Evolutionary conservation across 2,113 vertebrate genomes (phyloP).

Genomic region (Cyprinodon tularosa): DNA sequence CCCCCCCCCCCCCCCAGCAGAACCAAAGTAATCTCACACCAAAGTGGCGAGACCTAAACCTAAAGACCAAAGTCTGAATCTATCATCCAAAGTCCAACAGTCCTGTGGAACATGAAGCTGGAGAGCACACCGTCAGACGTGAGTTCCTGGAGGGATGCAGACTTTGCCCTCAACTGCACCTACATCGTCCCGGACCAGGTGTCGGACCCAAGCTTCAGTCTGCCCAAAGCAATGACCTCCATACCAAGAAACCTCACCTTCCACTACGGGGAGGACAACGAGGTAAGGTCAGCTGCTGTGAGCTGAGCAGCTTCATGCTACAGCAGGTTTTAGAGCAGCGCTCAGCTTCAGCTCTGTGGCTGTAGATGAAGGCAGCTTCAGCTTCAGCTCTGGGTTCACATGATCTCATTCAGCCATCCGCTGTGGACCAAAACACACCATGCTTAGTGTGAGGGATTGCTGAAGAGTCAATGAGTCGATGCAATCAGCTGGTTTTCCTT

Average conservation of each 20-base stretch:
- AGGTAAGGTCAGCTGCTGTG: conserved; percentile 60
- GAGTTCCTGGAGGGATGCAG: conserved; percentile 74
- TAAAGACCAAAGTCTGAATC: conserved; percentile 14
- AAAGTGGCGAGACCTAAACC: conserved; percentile 60
- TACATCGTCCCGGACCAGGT: conserved; percentile 80
- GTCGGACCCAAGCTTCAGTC: conserved; percentile 65
- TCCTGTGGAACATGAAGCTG: conserved; percentile 69
- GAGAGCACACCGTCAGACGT: conserved; percentile 64
- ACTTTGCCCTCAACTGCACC: conserved; percentile 79
- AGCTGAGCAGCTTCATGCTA: conserved; percentile 30
- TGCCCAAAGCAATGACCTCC: conserved; percentile 79
- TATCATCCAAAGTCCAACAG: not conserved
- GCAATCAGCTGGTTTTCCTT: no score
- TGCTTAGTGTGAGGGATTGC: no score
- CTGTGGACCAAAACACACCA: not conserved
- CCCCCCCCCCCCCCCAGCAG: not conserved
- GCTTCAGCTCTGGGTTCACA: not conserved
- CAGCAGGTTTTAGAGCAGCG: no score
- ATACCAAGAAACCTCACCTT: conserved; percentile 80
- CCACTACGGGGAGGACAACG: conserved; percentile 66
- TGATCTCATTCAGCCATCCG: not conserved
- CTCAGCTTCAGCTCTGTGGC: no score
- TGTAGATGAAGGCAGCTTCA: not conserved
- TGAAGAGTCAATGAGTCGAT: no score
- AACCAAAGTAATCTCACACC: conserved; percentile 62